phyloP scores from a whole-genome alignment of 2,888 invertebrate species.

The Harmothoe impar region DNA sequence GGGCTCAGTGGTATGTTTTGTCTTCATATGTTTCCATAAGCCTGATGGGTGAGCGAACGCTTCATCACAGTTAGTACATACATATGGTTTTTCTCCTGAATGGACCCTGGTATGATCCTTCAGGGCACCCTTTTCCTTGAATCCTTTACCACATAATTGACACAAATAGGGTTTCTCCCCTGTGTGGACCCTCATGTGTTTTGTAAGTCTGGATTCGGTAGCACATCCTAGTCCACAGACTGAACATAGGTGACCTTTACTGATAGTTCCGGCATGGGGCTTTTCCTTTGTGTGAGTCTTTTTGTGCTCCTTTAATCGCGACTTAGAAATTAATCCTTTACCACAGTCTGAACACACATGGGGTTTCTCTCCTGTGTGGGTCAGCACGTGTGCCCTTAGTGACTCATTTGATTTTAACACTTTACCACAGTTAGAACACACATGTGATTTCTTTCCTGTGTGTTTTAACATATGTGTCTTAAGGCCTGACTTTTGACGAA shows the following conservation, averaged over 20 bases:
- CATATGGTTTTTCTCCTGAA: slow-evolving; percentile 20
- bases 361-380: background rate
- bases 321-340: no score
- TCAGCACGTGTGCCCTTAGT: background rate
- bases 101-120: background rate
- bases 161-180: background rate
- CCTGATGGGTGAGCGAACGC: background rate
- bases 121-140: background rate
- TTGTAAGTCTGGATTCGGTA: background rate
- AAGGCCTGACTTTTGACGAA: no score
- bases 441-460: no score
- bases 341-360: background rate
- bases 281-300: background rate
- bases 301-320: no score
- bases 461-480: no score
- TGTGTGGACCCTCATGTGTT: background rate
- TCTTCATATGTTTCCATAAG: background rate
- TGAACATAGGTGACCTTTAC: background rate
- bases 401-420: background rate
- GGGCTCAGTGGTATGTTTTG: background rate
- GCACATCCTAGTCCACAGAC: background rate
- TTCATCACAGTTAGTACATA: slow-evolving; percentile 1
- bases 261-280: background rate
- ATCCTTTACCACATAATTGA: background rate
- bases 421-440: background rate